Conservation (phyloP, 2,797 vertebrate genomes). For the Siniperca obscura region DNA sequence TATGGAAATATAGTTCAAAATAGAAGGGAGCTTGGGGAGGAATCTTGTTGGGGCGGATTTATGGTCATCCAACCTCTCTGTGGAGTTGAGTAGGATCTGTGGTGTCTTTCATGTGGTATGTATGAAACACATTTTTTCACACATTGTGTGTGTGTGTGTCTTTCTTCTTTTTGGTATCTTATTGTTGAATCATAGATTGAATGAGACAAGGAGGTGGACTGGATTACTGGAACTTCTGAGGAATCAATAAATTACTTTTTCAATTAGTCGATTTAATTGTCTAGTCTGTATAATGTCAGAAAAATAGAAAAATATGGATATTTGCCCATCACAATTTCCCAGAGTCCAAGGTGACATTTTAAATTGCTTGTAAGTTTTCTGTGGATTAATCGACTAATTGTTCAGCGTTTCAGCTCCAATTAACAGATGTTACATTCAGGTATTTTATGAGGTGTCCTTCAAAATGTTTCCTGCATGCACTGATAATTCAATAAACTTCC, state of each 20-base stretch:
- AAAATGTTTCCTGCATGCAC: neutral
- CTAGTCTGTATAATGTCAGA: neutral
- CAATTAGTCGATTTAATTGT: neutral
- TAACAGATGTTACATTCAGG: neutral
- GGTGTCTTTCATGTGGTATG: conserved; percentile 76
- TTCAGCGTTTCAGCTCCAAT: neutral
- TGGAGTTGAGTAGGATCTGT: conserved; percentile 51
- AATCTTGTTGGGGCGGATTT: conserved; percentile 33
- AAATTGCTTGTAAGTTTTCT: neutral
- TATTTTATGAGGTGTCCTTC: neutral
- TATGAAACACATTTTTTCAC: conserved; percentile 52
- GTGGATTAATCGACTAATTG: neutral
- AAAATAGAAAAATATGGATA: neutral
- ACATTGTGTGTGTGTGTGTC: neutral
- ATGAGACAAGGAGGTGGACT: neutral
- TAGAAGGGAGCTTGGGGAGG: conserved; percentile 7
- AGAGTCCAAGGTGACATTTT: neutral
- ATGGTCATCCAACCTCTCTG: conserved; percentile 32
- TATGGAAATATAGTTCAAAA: conserved; percentile 63
- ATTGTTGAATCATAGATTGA: neutral
- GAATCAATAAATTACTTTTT: neutral
- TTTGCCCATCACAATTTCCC: neutral
- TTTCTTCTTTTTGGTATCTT: neutral
- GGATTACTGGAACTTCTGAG: neutral
- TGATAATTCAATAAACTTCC: neutral